These are phyloP conservation scores for Momotus momota DNA, from an alignment of 2,797 vertebrate genomes.

Conservation along the genomic window DNA sequence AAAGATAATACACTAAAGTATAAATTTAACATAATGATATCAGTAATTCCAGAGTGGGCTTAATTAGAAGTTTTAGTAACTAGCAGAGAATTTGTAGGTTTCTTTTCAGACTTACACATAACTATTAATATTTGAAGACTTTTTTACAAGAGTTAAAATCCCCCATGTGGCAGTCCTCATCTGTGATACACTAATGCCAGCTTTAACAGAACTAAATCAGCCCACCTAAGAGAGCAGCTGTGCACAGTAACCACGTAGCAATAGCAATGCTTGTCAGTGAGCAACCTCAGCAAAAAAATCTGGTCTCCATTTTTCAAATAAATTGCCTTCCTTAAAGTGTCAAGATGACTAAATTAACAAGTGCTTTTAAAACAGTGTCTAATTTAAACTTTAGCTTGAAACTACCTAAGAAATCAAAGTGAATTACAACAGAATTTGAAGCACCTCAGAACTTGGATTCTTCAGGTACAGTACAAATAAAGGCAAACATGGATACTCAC, in stretches of 20 bases:
- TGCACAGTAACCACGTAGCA: not conserved
- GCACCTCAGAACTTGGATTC: not conserved
- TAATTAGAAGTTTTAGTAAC: not conserved
- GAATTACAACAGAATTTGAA: not conserved
- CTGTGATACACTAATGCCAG: not conserved
- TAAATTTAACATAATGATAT: not conserved
- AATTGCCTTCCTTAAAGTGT: not conserved
- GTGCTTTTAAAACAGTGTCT: not conserved
- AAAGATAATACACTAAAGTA: not conserved
- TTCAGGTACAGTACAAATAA: not conserved
- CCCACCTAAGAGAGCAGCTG: not conserved
- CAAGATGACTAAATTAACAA: not conserved
- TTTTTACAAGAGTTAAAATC: not conserved
- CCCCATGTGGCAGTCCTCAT: not conserved
- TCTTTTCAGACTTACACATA: not conserved
- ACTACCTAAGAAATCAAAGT: not conserved
- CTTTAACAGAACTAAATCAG: not conserved
- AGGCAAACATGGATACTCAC: not conserved
- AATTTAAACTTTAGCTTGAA: not conserved
- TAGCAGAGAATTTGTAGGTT: not conserved
- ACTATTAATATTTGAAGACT: not conserved
- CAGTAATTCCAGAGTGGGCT: not conserved
- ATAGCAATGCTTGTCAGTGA: not conserved
- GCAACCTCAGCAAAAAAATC: not conserved
- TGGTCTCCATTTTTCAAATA: not conserved